These are phyloP conservation scores for Papilio demoleus DNA, from an alignment of 2,888 invertebrate genomes.

Conservation along the genomic window DNA sequence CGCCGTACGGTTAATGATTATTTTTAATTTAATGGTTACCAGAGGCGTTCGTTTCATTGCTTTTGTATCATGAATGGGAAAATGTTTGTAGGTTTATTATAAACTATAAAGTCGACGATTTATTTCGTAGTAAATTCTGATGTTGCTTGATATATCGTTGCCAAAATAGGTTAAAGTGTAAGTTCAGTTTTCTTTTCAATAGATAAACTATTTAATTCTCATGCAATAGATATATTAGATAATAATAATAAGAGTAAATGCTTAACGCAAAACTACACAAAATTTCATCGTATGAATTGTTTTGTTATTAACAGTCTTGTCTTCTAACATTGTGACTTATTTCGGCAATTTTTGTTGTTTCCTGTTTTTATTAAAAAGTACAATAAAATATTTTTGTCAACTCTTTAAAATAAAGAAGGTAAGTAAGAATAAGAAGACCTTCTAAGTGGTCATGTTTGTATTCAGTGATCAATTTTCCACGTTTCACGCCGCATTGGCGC, in stretches of 20 bases:
- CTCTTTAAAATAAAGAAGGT: background rate
- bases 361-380: background rate
- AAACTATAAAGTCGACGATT: slow-evolving; percentile 27
- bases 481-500: slow-evolving; percentile 36
- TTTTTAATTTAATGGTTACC: slow-evolving; percentile 24
- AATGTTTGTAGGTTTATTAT: slow-evolving; percentile 26
- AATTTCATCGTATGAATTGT: too few relatives aligned
- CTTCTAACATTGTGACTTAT: too few relatives aligned
- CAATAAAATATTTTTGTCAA: background rate
- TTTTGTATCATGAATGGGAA: slow-evolving; percentile 34
- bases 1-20: slow-evolving; percentile 11
- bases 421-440: background rate
- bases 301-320: too few relatives aligned
- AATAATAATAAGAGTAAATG: too few relatives aligned
- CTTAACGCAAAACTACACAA: background rate
- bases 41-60: slow-evolving; percentile 27
- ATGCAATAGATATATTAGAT: too few relatives aligned
- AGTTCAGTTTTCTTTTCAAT: too few relatives aligned
- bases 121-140: slow-evolving; percentile 14
- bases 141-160: slow-evolving; percentile 19
- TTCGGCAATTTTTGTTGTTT: background rate
- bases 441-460: slow-evolving; percentile 19
- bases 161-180: background rate
- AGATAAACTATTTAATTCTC: too few relatives aligned
- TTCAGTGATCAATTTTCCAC: slow-evolving; percentile 36